These are phyloP conservation scores for Lepidocyrtinus sp. DNA, from an alignment of 2,888 invertebrate species.

Conservation along the genomic window DNA sequence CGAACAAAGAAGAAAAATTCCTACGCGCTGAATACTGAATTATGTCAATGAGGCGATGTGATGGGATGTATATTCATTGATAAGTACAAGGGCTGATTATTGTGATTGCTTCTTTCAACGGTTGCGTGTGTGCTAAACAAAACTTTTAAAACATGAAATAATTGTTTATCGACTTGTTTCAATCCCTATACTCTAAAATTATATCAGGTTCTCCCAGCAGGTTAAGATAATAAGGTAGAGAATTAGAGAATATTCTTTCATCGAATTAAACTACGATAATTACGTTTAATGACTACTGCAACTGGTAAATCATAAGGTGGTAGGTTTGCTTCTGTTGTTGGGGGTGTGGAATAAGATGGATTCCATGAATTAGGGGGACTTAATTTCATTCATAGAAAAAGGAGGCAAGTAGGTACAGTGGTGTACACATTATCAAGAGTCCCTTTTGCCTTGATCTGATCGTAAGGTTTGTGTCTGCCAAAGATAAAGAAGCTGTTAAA, in stretches of 20 bases:
- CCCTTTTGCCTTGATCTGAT: slow-evolving; percentile 49
- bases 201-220: slow-evolving; percentile 26
- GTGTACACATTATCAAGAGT: background rate
- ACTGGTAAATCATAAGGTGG: background rate
- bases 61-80: slow-evolving; percentile 20
- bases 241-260: too few species aligned
- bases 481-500: slow-evolving; percentile 1
- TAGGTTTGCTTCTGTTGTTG: slow-evolving; percentile 14
- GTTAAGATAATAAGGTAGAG: slow-evolving; percentile 10
- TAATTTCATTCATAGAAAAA: slow-evolving; percentile 25
- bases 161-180: background rate
- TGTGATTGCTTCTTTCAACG: background rate
- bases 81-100: slow-evolving; percentile 25
- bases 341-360: slow-evolving; percentile 46
- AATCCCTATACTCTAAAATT: slow-evolving; percentile 2
- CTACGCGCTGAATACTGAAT: slow-evolving; percentile 30
- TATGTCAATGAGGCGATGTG: slow-evolving; percentile 29
- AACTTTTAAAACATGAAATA: slow-evolving; percentile 8
- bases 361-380: slow-evolving; percentile 44
- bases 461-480: background rate
- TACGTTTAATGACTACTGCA: background rate
- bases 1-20: slow-evolving; percentile 29
- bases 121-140: background rate
- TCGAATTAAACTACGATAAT: slow-evolving; percentile 2
- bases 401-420: background rate